phyloP scores from a whole-genome alignment of 2,797 vertebrate genomes.

The Novumbra hubbsi region DNA sequence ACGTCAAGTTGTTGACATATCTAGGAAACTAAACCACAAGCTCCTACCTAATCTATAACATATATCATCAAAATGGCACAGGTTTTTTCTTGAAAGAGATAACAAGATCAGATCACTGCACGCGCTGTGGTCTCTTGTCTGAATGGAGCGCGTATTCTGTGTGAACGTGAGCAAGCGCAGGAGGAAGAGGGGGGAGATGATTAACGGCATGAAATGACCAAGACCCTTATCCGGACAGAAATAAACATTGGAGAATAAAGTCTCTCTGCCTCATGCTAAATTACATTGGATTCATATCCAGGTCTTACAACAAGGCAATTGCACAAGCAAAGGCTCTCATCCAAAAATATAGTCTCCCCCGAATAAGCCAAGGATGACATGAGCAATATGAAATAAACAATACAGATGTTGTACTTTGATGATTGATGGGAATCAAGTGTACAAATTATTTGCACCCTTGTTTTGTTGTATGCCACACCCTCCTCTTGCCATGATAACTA shows the following conservation, averaged over 20 bases:
- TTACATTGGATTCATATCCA: not conserved
- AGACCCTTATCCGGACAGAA: slow-evolving; percentile 2
- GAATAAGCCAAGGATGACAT: no score
- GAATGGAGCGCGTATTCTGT: slow-evolving; percentile 12
- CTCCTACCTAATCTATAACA: not conserved
- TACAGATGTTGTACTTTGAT: no score
- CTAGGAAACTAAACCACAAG: not conserved
- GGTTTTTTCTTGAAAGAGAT: not conserved
- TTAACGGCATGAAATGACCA: not conserved
- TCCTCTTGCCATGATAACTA: no score
- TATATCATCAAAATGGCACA: not conserved
- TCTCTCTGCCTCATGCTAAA: not conserved
- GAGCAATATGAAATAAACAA: no score
- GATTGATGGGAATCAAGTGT: no score
- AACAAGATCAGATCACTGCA: not conserved
- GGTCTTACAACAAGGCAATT: not conserved
- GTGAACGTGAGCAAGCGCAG: slow-evolving; percentile 25
- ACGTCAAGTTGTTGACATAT: not conserved
- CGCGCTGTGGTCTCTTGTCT: slow-evolving; percentile 19
- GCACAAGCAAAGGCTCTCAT: no score
- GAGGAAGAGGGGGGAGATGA: slow-evolving; percentile 22
- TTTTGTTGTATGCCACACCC: no score
- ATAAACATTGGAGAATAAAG: slow-evolving; percentile 8
- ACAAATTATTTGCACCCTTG: no score
- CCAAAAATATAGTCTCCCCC: no score